Conservation (phyloP, 2,888 invertebrate genomes). For the Eupithecia vulgata region DNA sequence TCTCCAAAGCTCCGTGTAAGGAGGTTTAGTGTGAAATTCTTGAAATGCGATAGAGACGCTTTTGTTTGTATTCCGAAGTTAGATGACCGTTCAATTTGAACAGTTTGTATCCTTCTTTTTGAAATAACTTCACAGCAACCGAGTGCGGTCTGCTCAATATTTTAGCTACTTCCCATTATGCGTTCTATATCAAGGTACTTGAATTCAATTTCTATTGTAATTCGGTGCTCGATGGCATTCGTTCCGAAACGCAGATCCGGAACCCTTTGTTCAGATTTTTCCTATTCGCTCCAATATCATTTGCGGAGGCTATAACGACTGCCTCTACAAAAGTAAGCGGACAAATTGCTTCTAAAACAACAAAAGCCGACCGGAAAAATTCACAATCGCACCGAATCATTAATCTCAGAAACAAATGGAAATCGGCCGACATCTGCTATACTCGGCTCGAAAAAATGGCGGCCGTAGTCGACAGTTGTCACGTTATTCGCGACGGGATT, state of each 20-base stretch:
- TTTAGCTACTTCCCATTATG: slow-evolving; percentile 28
- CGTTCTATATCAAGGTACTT: slow-evolving; percentile 18
- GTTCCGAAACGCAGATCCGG: slow-evolving; percentile 42
- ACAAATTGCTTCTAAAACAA: slow-evolving; percentile 85
- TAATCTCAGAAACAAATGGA: slow-evolving; percentile 85
- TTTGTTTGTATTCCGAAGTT: not conserved
- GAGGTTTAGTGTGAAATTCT: not conserved
- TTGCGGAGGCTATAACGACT: slow-evolving; percentile 79
- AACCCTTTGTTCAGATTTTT: slow-evolving; percentile 63
- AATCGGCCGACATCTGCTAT: slow-evolving; percentile 84
- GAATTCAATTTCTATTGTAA: slow-evolving; percentile 44
- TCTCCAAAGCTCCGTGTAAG: not conserved
- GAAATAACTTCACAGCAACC: slow-evolving; percentile 1
- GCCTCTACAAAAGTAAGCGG: slow-evolving; percentile 81
- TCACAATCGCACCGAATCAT: slow-evolving; percentile 84
- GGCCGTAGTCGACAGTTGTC: slow-evolving; percentile 84
- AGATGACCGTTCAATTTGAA: not conserved
- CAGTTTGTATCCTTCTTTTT: not conserved
- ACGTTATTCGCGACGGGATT: slow-evolving; percentile 85
- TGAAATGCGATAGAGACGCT: not conserved
- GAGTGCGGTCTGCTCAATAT: slow-evolving; percentile 12
- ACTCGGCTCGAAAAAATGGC: slow-evolving; percentile 80
- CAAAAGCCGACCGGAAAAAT: slow-evolving; percentile 84
- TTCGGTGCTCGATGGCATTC: slow-evolving; percentile 39
- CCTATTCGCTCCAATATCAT: slow-evolving; percentile 76